Evolutionary conservation across 2,888 invertebrate species (phyloP).

Genomic region (Strigamia maritima): DNA sequence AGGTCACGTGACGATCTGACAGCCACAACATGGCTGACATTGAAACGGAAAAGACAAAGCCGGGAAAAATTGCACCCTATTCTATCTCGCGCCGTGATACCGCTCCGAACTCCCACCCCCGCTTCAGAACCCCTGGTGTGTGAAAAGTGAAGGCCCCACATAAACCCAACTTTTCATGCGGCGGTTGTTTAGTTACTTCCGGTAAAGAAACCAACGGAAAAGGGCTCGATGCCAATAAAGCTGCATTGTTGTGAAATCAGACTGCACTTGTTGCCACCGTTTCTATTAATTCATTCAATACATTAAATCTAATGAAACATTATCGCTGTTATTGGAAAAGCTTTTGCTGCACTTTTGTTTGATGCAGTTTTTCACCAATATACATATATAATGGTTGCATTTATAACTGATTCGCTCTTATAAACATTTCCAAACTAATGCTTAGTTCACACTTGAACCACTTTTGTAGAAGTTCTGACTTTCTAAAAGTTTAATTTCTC

Average conservation of each 20-base stretch:
- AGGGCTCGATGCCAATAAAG: not conserved
- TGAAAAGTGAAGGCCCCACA: conserved; percentile 12
- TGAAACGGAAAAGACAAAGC: conserved; percentile 23
- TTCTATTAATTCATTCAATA: not conserved
- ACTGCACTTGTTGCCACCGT: not conserved
- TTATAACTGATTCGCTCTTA: no score
- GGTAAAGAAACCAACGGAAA: conserved; percentile 20
- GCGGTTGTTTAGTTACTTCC: conserved; percentile 23
- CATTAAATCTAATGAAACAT: no score
- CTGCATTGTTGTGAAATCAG: not conserved
- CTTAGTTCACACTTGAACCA: no score
- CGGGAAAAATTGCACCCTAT: conserved; percentile 19
- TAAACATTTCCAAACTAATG: no score
- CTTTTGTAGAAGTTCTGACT: no score
- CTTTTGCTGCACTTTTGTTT: not conserved
- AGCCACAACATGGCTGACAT: conserved; percentile 23
- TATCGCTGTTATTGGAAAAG: no score
- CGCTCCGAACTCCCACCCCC: not conserved
- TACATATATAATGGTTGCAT: no score
- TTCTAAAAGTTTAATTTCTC: no score
- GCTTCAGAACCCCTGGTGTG: not conserved
- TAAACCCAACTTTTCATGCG: conserved; percentile 16
- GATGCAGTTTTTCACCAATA: not conserved
- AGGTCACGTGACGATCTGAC: conserved; percentile 12
- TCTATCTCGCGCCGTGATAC: not conserved